These are phyloP conservation scores for Marisa cornuarietis DNA, from an alignment of 1,140 invertebrate genomes.

Conservation along the genomic window DNA sequence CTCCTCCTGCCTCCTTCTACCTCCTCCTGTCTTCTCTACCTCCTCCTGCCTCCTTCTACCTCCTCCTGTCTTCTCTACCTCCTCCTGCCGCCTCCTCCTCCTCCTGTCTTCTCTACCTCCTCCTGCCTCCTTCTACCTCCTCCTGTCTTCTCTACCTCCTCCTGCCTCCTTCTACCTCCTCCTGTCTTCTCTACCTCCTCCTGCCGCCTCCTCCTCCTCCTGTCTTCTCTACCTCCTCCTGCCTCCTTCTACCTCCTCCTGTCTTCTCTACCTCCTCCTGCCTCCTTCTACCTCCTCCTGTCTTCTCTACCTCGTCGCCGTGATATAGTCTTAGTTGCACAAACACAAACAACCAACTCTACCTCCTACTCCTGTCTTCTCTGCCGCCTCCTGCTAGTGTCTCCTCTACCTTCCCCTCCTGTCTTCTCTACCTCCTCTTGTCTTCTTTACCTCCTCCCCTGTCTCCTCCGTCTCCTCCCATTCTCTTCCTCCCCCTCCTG, in stretches of 20 bases:
- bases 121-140: background rate
- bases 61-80: background rate
- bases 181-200: too few species aligned
- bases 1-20: background rate
- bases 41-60: background rate
- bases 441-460: background rate
- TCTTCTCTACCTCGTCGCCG: background rate
- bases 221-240: background rate
- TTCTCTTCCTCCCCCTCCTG: background rate
- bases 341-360: too few species aligned
- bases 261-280: background rate
- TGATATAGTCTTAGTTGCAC: too few species aligned
- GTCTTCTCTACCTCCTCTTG: background rate
- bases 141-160: background rate
- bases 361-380: background rate
- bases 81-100: background rate
- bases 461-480: background rate
- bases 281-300: background rate
- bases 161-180: background rate
- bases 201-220: background rate
- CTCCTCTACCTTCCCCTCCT: background rate
- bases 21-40: background rate
- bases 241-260: background rate
- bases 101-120: background rate
- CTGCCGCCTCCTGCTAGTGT: background rate